Evolutionary conservation across 2,113 vertebrate genomes (phyloP).

Genomic region (Podocnemis expansa): DNA sequence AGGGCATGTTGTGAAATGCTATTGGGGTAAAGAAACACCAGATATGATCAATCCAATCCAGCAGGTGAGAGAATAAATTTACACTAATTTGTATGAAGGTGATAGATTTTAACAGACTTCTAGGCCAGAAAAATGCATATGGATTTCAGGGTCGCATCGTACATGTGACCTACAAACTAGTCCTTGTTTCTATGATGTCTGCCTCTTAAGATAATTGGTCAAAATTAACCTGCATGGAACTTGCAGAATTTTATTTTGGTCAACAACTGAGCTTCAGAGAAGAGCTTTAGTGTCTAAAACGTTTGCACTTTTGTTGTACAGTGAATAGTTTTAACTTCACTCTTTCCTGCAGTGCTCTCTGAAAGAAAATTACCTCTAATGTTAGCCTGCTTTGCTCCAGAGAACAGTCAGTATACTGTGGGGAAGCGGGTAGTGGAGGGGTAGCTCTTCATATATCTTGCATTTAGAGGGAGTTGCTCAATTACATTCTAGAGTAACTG

Average conservation of each 20-base stretch:
- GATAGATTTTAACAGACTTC: neutral
- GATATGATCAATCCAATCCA: slow-evolving; percentile 93
- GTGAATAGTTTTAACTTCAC: neutral
- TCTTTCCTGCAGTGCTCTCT: neutral
- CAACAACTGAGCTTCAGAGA: neutral
- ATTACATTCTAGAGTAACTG: neutral
- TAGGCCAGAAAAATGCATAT: neutral
- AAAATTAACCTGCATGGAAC: neutral
- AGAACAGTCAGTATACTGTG: neutral
- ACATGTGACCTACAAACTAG: neutral
- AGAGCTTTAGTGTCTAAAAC: neutral
- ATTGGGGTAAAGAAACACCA: slow-evolving; percentile 97
- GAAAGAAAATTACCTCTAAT: neutral
- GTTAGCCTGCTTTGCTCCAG: neutral
- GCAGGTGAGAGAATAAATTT: slow-evolving; percentile 78
- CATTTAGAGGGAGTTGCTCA: neutral
- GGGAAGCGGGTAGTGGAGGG: too few species aligned
- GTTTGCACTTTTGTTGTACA: accelerated
- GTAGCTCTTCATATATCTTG: neutral
- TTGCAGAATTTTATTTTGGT: neutral
- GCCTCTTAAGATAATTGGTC: neutral
- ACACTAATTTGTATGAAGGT: neutral
- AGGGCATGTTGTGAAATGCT: slow-evolving; percentile 95
- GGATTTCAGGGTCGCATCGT: neutral
- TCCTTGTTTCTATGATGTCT: neutral